Percentiles rank a stretch among this genome's conserved stretches.
These are phyloP conservation scores for Syngnathus rostellatus DNA, from an alignment of 2,797 vertebrate genomes.

Conservation along the genomic window DNA sequence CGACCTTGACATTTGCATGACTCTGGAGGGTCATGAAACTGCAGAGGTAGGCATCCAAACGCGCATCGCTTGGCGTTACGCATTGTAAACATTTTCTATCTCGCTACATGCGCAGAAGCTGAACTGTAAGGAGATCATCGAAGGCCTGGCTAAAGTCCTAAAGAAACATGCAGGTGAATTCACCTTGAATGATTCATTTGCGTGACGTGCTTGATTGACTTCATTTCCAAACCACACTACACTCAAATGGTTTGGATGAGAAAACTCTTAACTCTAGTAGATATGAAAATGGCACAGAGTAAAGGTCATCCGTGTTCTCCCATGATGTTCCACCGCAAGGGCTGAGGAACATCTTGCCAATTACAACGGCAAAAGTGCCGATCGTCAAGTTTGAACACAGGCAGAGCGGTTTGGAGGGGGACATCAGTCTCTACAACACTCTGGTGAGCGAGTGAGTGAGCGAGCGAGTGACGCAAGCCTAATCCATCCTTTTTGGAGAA, in stretches of 20 bases:
- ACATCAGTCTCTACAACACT: slow-evolving; percentile 98
- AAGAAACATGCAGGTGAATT: slow-evolving; percentile 88
- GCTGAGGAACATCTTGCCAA: slow-evolving; percentile 96
- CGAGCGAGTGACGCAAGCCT: background rate
- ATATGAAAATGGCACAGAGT: too few species aligned
- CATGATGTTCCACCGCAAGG: slow-evolving; percentile 57
- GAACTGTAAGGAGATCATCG: slow-evolving; percentile 98
- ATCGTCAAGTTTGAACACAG: slow-evolving; percentile 98
- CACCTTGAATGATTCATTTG: background rate
- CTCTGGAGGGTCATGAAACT: slow-evolving; percentile 92
- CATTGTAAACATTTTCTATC: too few species aligned
- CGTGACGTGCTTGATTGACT: background rate
- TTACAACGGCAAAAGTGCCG: slow-evolving; percentile 99
- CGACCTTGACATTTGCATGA: slow-evolving; percentile 99
- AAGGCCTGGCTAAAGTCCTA: slow-evolving; percentile 91
- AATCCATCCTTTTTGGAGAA: background rate
- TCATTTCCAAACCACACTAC: background rate
- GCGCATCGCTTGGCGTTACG: background rate
- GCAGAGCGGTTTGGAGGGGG: slow-evolving; percentile 90
- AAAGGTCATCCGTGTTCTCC: background rate
- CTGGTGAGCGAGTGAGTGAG: slow-evolving; percentile 69
- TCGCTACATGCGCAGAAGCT: slow-evolving; percentile 72
- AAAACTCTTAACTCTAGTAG: too few species aligned
- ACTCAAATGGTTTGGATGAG: too few species aligned
- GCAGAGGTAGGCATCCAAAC: slow-evolving; percentile 74